Evolutionary conservation across 2,888 invertebrate species (phyloP).

Genomic region (Itoplectis maculator): DNA sequence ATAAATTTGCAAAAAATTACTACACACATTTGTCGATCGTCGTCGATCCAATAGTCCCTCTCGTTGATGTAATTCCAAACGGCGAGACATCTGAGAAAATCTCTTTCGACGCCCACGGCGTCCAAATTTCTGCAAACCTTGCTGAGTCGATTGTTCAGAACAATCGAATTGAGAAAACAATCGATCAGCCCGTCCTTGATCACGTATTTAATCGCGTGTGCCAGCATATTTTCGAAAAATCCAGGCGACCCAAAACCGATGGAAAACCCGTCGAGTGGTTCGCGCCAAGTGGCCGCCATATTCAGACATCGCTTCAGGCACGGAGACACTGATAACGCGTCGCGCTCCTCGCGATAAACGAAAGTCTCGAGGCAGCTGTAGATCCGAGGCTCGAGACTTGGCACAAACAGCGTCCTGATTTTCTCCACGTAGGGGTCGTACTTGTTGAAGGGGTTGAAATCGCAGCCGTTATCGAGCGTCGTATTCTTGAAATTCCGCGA

Average conservation of each 20-base stretch:
- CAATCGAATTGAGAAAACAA: conserved; percentile 75
- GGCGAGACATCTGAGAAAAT: conserved; percentile 69
- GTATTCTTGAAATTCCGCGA: conserved; percentile 40
- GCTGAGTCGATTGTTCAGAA: conserved; percentile 74
- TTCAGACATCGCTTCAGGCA: conserved; percentile 72
- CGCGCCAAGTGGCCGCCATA: conserved; percentile 48
- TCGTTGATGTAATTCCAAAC: conserved; percentile 74
- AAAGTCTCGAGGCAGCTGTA: conserved; percentile 73
- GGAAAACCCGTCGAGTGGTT: conserved; percentile 64
- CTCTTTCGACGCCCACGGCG: conserved; percentile 69
- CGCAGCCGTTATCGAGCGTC: conserved; percentile 10
- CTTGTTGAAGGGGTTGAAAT: conserved; percentile 69
- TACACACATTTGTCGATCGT: conserved; percentile 39
- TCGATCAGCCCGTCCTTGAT: conserved; percentile 73
- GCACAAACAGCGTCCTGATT: conserved; percentile 74
- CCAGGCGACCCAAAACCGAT: conserved; percentile 52
- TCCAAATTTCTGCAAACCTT: conserved; percentile 74
- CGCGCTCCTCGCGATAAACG: conserved; percentile 67
- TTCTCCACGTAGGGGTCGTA: conserved; percentile 73
- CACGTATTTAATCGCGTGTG: conserved; percentile 70
- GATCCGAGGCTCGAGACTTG: conserved; percentile 75
- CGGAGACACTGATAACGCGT: conserved; percentile 55
- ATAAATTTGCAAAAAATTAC: no score
- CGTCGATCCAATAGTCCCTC: conserved; percentile 72
- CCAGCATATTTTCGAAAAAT: conserved; percentile 67